Base-by-base conservation (phyloP, 92 coral and sea anemone genomes). In the Parazoanthus darwini region DNA sequence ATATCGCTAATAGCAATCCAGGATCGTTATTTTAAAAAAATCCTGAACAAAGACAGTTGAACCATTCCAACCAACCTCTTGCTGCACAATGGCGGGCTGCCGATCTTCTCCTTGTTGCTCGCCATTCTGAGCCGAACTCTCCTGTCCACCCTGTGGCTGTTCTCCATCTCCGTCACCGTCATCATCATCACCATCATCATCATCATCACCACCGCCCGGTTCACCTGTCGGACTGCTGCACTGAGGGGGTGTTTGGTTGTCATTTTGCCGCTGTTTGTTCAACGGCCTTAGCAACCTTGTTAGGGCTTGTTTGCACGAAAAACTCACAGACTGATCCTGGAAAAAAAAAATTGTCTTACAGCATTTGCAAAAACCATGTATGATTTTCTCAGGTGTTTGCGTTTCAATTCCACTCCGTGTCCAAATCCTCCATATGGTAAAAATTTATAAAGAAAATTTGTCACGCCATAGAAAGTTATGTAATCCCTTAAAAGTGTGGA, bases 221-320 rank as follows among this genome's bases (percentile, higher is more conserved):
- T 91, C 98, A 16, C 91, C 98, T 72, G 93, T 80, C 0, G 94
- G 94, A 29, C 93, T 92, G 86, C 88, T 92, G 84, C 96, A 91
- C 54, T 89, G 95, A 11, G 96, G 96, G 15, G 96, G 90, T 26
- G 96, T 90, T 59, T 87, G 92, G 56, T 94, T 94, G 50, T 91
- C 91, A 51, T 88, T 88, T 81, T 89, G 92, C 46, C 92, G 92
- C 48, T 92, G 90, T 59, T 95, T 95, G 91, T 93, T 95, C 26
- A 92, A 80, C 6, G 98, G 98, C 67, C 93, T 90, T 66, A 97
- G 90, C 35, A 97, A 93, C 33, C 95, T 94, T 85, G 92, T 91
- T 79, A 97, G 81, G 13, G 99, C 98, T 81, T 97, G 99, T 86
- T 95, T 97, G 76, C 99, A 95, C 15, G 99, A 90, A 90, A 97